Evolutionary conservation across 1,140 invertebrate species (phyloP), one percentile per base, ranked within the genome.

Genomic region (Bombus haemorrhoidalis): DNA sequence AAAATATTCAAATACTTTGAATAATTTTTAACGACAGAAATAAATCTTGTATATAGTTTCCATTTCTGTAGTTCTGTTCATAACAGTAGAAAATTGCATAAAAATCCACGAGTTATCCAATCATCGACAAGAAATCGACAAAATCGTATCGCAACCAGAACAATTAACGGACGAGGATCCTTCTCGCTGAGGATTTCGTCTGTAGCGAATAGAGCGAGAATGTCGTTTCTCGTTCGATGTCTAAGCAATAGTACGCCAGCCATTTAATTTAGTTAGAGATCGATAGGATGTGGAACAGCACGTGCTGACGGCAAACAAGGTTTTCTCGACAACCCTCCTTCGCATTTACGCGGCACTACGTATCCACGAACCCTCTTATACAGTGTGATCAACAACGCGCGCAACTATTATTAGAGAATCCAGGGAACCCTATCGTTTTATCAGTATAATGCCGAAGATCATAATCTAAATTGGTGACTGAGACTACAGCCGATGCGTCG

Each of bases 241-340:
- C 66, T 78, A 81, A 83, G 87, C 34, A 71, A 76, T 72, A 57
- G 53, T 74, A 80, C 76, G 34, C 37, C 37, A 77, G 64, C 77
- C 72, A 83, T 86, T 87, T 89, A 88, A 88, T 91, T 91, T 91
- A 78, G 85, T 87, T 83, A 81, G 75, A 83, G 71, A 83, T 66
- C 79, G 81, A 89, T 78, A 82, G 78, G 79, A 64, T 89, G 86
- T 71, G 79, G 80, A 86, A 86, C 59, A 73, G 88, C 87, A 89
- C 82, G 73, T 86, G 86, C 75, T 80, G 89, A 57, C 78, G 83
- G 76, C 82, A 91, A 91, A 89, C 85, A 88, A 86, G 86, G 80
- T 78, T 84, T 59, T 47, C 82, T 72, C 43, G 62, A 77, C 71
- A 39, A 75, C 75, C 81, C 78, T 78, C 43, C 78, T 89, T 87